Percentiles rank a stretch among this genome's conserved stretches.
Evolutionary conservation across 2,888 invertebrate genomes (phyloP).

Genomic region (Dicranocentrus wangi): DNA sequence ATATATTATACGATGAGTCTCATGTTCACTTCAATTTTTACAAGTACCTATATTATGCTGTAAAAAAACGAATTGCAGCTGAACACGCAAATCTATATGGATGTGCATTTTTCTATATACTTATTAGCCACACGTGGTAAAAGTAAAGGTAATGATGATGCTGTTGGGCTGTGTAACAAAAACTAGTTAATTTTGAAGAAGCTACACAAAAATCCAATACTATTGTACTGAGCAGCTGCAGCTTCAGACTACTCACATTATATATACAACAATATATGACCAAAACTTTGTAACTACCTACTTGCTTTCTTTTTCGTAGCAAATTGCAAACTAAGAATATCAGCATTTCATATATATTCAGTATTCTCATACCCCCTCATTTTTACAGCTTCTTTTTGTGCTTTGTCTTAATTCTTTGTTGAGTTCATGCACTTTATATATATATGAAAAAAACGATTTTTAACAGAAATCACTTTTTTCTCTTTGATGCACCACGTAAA

Average conservation of each 20-base stretch:
- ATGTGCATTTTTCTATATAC: conserved; percentile 11
- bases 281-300: no score
- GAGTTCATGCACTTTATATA: conserved; percentile 1
- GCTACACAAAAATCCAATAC: not conserved
- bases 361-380: not conserved
- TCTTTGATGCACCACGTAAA: conserved; percentile 9
- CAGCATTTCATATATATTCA: conserved; percentile 13
- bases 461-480: not conserved
- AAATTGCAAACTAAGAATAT: conserved; percentile 10
- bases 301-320: conserved; percentile 4
- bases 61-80: conserved; percentile 4
- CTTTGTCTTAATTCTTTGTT: conserved; percentile 24
- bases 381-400: conserved; percentile 23
- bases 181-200: not conserved
- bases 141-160: conserved; percentile 12
- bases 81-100: conserved; percentile 16
- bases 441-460: not conserved
- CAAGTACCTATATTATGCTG: no score
- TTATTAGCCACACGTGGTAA: not conserved
- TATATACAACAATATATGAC: not conserved
- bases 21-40: no score
- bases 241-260: no score
- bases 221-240: no score
- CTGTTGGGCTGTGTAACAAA: conserved; percentile 6
- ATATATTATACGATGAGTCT: no score